Base-by-base conservation (phyloP, 2,797 vertebrate genomes). In the Anabacerthia variegaticeps region DNA sequence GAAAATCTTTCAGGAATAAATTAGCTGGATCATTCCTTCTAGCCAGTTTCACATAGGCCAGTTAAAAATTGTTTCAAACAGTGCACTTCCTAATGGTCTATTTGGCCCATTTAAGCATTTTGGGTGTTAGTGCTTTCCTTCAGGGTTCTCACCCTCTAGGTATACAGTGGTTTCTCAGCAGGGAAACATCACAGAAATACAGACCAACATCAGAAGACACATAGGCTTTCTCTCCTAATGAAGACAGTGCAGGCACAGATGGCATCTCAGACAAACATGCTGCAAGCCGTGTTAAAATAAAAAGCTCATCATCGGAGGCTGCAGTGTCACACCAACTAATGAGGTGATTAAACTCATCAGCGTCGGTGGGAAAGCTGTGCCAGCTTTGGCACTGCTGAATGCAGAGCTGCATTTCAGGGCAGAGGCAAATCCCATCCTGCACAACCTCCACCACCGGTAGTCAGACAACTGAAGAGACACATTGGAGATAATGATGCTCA, bases 251-350 rank as follows among this genome's bases (percentile, higher is more conserved):
- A 71, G 86, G 88, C 93, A 94, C 93, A 94, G 96, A 97, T 95
- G 96, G 93, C 88, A 92, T 44, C 88, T 80, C 78, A 87, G 84
- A 92, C 67, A 93, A 95, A 91, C 95, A 87, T 10, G 1, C 56
- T 77, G 85, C 76, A 46, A 94, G 54, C 37, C 3, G 0, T 67
- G 93, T 93, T 92, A 72, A 74, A 94, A 95, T 92, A 92, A 96
- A 92, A 90, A 95, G 65, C 93, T 95, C 95, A 91, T 92, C 94
- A 87, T 95, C 17, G 0, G 65, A 82, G 80, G 84, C 77, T 93
- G 90, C 92, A 75, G 81, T 77, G 89, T 95, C 93, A 89, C 93
- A 96, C 83, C 95, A 92, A 87, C 90, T 97, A 96, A 96, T 74
- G 93, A 95, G 93, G 88, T 83, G 92, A 95, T 95, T 95, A 93